Conservation (phyloP, 2,113 vertebrate genomes). For the Aldabrachelys gigantea region DNA sequence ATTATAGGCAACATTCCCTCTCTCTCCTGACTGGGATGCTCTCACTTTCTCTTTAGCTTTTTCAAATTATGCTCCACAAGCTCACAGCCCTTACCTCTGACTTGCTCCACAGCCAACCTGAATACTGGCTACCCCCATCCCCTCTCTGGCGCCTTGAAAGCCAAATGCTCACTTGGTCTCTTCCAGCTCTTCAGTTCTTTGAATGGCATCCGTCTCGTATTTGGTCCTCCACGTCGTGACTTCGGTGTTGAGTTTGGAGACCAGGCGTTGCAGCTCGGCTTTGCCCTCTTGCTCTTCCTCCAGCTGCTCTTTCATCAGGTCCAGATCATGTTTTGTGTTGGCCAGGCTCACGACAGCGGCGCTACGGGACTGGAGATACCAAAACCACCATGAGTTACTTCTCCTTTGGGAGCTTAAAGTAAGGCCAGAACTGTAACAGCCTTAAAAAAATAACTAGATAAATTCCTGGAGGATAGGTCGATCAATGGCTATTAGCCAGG, state of each 20-base stretch:
- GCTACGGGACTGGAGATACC: constrained; percentile 34
- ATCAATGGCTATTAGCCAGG: background rate
- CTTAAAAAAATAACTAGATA: background rate
- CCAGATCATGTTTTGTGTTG: constrained; percentile 73
- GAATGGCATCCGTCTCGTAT: constrained; percentile 72
- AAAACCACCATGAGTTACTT: background rate
- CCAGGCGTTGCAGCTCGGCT: constrained; percentile 71
- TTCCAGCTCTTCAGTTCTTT: constrained; percentile 79
- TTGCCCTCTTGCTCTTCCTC: constrained; percentile 79
- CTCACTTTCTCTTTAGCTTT: constrained; percentile 3
- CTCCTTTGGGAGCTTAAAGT: background rate
- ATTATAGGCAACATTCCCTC: background rate
- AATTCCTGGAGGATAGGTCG: background rate
- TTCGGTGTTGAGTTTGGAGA: constrained; percentile 79
- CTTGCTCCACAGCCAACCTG: background rate
- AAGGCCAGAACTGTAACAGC: background rate
- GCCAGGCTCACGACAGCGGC: constrained; percentile 63
- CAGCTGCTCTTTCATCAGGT: constrained; percentile 75
- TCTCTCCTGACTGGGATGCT: constrained; percentile 8
- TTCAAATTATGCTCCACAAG: background rate
- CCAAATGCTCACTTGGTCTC: constrained; percentile 76
- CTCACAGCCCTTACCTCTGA: constrained; percentile 12
- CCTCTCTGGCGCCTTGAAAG: background rate
- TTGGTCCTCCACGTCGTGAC: constrained; percentile 81
- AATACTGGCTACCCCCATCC: background rate